These are phyloP conservation scores for Crotophaga sulcirostris DNA, from an alignment of 2,113 vertebrate genomes.

Conservation along the genomic window DNA sequence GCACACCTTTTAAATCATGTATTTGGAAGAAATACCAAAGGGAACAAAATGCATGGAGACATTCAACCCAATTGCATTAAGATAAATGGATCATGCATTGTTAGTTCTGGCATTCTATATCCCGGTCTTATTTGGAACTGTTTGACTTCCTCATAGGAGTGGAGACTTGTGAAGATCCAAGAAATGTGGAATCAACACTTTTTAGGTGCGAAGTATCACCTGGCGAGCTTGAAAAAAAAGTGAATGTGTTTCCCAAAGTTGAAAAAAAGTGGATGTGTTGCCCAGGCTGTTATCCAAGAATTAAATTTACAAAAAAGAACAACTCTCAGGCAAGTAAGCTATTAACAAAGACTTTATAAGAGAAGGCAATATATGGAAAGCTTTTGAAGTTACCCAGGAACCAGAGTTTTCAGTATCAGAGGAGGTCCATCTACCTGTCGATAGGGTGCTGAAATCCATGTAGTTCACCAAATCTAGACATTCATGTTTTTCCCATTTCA, in stretches of 20 bases:
- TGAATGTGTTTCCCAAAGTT: neutral
- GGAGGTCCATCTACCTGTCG: neutral
- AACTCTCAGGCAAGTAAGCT: neutral
- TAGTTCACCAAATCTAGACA: neutral
- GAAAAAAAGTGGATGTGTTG: neutral
- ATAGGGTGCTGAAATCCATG: neutral
- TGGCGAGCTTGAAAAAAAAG: neutral
- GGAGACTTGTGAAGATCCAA: neutral
- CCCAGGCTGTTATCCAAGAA: neutral
- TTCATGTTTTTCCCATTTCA: neutral
- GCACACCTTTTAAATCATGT: neutral
- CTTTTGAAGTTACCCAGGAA: neutral
- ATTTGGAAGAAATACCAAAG: neutral
- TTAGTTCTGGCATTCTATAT: neutral
- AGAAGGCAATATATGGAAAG: neutral
- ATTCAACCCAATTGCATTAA: neutral
- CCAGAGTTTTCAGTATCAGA: neutral
- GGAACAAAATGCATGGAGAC: neutral
- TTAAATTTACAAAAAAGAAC: neutral
- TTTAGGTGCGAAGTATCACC: neutral
- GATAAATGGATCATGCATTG: neutral
- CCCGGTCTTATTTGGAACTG: neutral
- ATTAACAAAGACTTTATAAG: neutral
- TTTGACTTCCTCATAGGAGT: neutral
- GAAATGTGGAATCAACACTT: neutral